A percentile compares a stretch with the other conserved stretches of the same genome.
Conservation (phyloP, 2,888 invertebrate genomes). For the Clepsis dumicolana region DNA sequence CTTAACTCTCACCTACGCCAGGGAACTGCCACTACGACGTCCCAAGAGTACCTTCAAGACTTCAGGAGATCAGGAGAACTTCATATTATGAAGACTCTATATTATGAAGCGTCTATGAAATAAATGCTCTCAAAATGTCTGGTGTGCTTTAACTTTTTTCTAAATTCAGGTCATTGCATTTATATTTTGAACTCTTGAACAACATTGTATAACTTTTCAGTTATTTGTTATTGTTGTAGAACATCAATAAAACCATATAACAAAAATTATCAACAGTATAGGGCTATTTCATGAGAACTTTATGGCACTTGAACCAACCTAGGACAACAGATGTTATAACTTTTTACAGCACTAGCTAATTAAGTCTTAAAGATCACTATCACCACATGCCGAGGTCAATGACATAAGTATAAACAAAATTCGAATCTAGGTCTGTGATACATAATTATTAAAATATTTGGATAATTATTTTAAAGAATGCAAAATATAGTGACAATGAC, state of each 20-base stretch:
- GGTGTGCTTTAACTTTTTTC: too few relatives aligned
- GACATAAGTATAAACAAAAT: background rate
- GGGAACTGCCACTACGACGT: too few relatives aligned
- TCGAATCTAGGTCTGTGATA: background rate
- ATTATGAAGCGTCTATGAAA: too few relatives aligned
- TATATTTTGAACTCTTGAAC: too few relatives aligned
- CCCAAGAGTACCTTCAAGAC: too few relatives aligned
- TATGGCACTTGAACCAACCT: conserved; percentile 15
- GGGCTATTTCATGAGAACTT: conserved; percentile 8
- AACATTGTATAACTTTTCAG: too few relatives aligned
- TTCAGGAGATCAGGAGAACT: too few relatives aligned
- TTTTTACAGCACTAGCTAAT: conserved; percentile 17
- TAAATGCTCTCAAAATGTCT: too few relatives aligned
- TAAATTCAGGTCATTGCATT: too few relatives aligned
- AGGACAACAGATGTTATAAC: conserved; percentile 24
- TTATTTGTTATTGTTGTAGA: background rate
- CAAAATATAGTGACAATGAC: too few relatives aligned
- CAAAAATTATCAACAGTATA: conserved; percentile 2
- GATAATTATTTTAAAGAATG: background rate
- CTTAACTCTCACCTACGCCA: too few relatives aligned
- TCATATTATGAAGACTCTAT: too few relatives aligned
- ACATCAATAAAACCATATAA: background rate
- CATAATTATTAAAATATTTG: background rate
- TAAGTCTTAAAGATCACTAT: conserved; percentile 20
- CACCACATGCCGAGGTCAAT: conserved; percentile 6